Evolutionary conservation across 2,888 invertebrate species (phyloP), one percentile per base, ranked within the genome.

Genomic region (Hipparchia semele): DNA sequence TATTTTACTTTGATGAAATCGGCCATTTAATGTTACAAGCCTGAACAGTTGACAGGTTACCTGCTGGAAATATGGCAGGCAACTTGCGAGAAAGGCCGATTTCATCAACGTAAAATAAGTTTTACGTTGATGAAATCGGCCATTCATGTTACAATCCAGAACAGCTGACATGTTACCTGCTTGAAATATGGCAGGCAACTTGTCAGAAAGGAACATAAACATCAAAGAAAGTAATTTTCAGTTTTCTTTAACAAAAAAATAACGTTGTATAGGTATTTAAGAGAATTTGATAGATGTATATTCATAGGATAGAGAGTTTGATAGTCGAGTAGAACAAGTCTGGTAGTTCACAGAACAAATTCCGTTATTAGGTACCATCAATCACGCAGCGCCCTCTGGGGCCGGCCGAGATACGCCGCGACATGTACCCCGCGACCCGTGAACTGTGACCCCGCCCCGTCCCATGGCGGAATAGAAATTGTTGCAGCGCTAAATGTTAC

Each of bases 321-420:
- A 7, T 54, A 23, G 8, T 59, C 33, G 33, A 59, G 5, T 6
- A 5, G 12, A 54, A 45, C 23, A 6, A 68, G 49, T 62, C 33
- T 72, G 23, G 56, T 56, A 49, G 53, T 69, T 67, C 61, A 58
- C 59, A 68, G 73, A 71, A 71, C 68, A 70, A 73, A 75, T 71
- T 58, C 51, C 60, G 72, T 74, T 71, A 77, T 72, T 74, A 77
- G 71, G 68, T 71, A 62, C 69, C 77, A 78, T 77, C 78, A 75
- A 78, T 78, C 78, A 75, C 39, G 56, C 61, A 65, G 68, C 53
- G 74, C 75, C 68, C 73, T 76, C 74, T 73, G 69, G 74, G 73
- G 72, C 69, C 74, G 72, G 71, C 67, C 65, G 70, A 68, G 72
- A 59, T 69, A 67, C 10, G 69, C 56, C 69, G 23, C 73, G 77